Conservation (phyloP, 2,113 vertebrate species). For the Electrona antarctica region DNA sequence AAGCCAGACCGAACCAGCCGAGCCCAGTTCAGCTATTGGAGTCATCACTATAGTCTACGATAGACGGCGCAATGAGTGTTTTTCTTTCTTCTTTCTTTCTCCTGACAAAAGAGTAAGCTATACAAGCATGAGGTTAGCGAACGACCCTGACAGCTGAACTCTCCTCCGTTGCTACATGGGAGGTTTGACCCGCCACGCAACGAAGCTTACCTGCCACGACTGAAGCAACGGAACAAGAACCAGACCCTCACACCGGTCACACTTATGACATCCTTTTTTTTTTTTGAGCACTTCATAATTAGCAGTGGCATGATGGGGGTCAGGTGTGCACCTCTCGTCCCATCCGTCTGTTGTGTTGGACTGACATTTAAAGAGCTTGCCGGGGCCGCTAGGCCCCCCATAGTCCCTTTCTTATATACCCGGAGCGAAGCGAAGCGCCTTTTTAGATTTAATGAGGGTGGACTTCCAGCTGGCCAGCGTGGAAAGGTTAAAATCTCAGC, state of each 20-base stretch:
- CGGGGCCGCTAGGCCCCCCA: conserved; percentile 53
- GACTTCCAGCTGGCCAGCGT: conserved; percentile 70
- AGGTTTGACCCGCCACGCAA: not conserved
- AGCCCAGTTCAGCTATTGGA: not conserved
- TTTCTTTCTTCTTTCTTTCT: not conserved
- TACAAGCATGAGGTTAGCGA: not conserved
- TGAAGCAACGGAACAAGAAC: conserved; percentile 33
- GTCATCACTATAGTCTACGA: no score
- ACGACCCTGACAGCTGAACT: not conserved
- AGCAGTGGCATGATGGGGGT: conserved; percentile 54
- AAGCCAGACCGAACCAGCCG: no score
- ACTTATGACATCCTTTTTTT: conserved; percentile 42
- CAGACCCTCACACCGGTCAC: conserved; percentile 23
- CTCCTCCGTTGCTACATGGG: not conserved
- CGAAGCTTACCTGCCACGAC: conserved; percentile 17
- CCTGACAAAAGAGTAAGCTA: not conserved
- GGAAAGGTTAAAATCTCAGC: conserved; percentile 74
- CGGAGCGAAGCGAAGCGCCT: conserved; percentile 66
- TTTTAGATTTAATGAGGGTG: conserved; percentile 72
- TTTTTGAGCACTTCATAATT: conserved; percentile 57
- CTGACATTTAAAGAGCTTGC: conserved; percentile 73
- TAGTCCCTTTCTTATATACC: conserved; percentile 28
- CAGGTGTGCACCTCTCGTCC: conserved; percentile 51
- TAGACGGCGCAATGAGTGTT: not conserved
- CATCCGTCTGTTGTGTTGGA: conserved; percentile 67